phyloP scores from a whole-genome alignment of 1,140 invertebrate genomes.

The Ips nitidus region DNA sequence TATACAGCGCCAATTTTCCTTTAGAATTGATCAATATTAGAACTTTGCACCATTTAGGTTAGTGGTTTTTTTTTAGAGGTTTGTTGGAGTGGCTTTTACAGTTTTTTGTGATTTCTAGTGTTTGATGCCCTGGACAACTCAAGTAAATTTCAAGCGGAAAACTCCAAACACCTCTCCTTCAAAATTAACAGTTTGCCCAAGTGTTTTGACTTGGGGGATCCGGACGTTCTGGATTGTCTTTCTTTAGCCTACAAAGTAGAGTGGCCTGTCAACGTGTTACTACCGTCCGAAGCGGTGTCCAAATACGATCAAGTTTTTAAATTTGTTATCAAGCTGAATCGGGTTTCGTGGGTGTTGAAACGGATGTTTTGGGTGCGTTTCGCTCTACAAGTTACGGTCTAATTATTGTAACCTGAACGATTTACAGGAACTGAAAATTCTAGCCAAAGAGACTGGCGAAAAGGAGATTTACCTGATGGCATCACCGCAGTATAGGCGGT shows the following conservation, averaged over 20 bases:
- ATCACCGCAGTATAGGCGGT: conserved; percentile 61
- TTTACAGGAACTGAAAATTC: conserved; percentile 56
- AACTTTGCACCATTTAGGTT: conserved; percentile 59
- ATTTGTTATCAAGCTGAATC: conserved; percentile 71
- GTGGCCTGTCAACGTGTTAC: conserved; percentile 77
- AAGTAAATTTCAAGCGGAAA: conserved; percentile 55
- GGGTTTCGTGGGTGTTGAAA: conserved; percentile 71
- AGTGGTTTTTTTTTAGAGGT: not conserved
- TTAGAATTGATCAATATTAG: conserved; percentile 68
- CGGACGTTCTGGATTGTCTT: conserved; percentile 66
- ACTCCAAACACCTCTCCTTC: conserved; percentile 61
- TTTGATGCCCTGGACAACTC: conserved; percentile 58
- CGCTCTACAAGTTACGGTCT: not conserved
- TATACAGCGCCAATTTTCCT: conserved; percentile 63
- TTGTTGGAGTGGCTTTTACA: too few species aligned
- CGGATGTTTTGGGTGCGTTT: conserved; percentile 61
- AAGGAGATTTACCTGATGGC: conserved; percentile 52
- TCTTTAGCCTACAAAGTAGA: conserved; percentile 67
- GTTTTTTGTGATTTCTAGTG: conserved; percentile 50
- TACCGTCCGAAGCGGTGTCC: conserved; percentile 66
- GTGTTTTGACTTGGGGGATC: conserved; percentile 61
- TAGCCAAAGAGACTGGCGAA: conserved; percentile 53
- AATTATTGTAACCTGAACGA: conserved; percentile 2
- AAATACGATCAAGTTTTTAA: conserved; percentile 74
- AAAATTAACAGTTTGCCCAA: conserved; percentile 59